Conservation (phyloP, 2,797 vertebrate genomes). For the Propithecus perrieri region DNA sequence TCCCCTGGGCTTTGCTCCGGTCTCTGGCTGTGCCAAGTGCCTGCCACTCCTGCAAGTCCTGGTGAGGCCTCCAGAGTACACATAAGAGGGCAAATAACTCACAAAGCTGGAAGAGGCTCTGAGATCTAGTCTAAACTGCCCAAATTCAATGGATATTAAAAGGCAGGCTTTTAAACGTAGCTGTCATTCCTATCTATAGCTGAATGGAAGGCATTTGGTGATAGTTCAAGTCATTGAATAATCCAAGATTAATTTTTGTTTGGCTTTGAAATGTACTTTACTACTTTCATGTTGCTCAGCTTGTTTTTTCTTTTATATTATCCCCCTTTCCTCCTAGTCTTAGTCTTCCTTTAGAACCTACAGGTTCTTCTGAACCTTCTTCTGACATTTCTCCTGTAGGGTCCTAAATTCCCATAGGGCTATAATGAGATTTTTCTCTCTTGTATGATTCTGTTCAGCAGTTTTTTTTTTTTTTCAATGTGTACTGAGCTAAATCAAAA, state of each 20-base stretch:
- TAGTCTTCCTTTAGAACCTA: not conserved
- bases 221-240: not conserved
- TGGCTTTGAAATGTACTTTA: not conserved
- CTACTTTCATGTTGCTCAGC: not conserved
- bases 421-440: not conserved
- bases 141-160: slow-evolving; percentile 12
- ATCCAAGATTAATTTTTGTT: slow-evolving; percentile 8
- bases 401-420: not conserved
- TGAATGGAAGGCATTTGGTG: not conserved
- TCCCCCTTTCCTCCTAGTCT: not conserved
- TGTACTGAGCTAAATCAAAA: slow-evolving; percentile 21
- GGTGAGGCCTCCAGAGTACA: slow-evolving; percentile 70
- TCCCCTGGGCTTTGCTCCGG: slow-evolving; percentile 44
- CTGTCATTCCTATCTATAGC: not conserved
- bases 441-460: not conserved
- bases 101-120: slow-evolving; percentile 39
- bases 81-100: slow-evolving; percentile 65
- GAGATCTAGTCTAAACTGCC: not conserved
- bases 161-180: not conserved
- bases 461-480: not conserved
- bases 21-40: slow-evolving; percentile 46
- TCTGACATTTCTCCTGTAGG: not conserved
- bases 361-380: not conserved
- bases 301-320: not conserved
- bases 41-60: slow-evolving; percentile 62